Conservation (phyloP, 2,113 vertebrate genomes). For the Scolopax mira region DNA sequence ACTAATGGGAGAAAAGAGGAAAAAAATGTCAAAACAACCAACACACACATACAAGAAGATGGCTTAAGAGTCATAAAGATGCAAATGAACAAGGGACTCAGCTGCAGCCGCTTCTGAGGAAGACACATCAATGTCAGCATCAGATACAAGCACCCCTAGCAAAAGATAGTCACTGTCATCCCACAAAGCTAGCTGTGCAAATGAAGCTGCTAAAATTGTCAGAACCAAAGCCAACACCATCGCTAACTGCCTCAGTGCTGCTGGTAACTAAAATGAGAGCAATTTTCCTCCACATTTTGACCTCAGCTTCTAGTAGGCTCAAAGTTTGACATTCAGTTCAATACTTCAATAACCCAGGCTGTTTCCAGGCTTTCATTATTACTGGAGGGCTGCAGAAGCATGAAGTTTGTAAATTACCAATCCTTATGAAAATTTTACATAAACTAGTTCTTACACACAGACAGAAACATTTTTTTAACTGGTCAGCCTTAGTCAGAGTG, state of each 20-base stretch:
- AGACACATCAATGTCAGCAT: slow-evolving; percentile 13
- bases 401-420: neutral
- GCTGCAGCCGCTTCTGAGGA: neutral
- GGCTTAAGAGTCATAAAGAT: neutral
- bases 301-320: neutral
- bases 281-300: neutral
- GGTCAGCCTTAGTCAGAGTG: neutral
- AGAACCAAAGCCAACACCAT: neutral
- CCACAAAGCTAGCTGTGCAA: slow-evolving; percentile 4
- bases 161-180: slow-evolving; percentile 41
- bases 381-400: neutral
- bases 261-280: slow-evolving; percentile 11
- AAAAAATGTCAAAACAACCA: neutral
- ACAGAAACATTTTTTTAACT: neutral
- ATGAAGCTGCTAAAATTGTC: slow-evolving; percentile 30
- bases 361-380: neutral
- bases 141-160: neutral
- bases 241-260: neutral
- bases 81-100: slow-evolving; percentile 44
- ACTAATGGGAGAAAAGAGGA: neutral
- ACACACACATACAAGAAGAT: neutral
- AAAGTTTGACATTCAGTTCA: neutral
- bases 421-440: neutral
- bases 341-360: neutral
- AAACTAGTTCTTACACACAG: neutral